Evolutionary conservation across 2,888 invertebrate genomes (phyloP).

Genomic region (Megamerina dolium): DNA sequence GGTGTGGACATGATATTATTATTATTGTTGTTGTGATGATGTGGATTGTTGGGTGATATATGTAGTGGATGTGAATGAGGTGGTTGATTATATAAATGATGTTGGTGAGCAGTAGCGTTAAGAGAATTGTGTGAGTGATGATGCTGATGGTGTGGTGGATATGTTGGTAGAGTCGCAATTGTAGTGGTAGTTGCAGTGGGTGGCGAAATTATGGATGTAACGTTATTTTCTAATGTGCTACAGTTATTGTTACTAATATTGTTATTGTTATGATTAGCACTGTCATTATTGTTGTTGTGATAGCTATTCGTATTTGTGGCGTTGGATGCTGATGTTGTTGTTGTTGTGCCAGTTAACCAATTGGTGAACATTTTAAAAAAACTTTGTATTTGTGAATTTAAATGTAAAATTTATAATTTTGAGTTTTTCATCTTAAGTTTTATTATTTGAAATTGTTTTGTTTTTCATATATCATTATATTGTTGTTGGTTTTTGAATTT

Average conservation of each 20-base stretch:
- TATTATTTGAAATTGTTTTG: too few species aligned
- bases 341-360: slow-evolving; percentile 44
- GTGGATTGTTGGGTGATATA: too few species aligned
- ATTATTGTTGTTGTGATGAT: too few species aligned
- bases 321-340: slow-evolving; percentile 18
- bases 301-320: slow-evolving; percentile 22
- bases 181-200: slow-evolving; percentile 8
- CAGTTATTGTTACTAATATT: not conserved
- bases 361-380: slow-evolving; percentile 45
- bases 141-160: too few species aligned
- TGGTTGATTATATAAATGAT: slow-evolving; percentile 5
- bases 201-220: slow-evolving; percentile 5
- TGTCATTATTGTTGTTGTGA: slow-evolving; percentile 15
- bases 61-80: not conserved
- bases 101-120: slow-evolving; percentile 5
- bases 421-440: too few species aligned
- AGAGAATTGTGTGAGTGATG: too few species aligned
- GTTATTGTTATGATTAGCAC: not conserved
- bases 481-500: too few species aligned
- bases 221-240: not conserved
- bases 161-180: too few species aligned
- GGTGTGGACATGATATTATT: slow-evolving; percentile 46
- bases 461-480: too few species aligned
- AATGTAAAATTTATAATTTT: too few species aligned
- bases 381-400: slow-evolving; percentile 3